Conservation (phyloP, 2,888 invertebrate species). For the Galerucella nymphaeae region DNA sequence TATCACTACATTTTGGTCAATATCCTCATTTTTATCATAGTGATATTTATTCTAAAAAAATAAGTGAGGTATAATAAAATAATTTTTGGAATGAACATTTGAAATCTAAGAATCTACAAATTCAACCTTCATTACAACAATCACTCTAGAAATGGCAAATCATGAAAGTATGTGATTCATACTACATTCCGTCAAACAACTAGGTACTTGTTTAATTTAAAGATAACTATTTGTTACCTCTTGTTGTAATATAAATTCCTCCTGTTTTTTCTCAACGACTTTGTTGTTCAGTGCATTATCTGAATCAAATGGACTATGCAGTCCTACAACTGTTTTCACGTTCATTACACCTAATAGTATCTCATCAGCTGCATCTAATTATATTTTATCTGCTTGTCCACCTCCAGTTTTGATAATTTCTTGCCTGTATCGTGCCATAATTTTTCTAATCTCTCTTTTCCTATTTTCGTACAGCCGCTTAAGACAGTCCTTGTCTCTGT, state of each 20-base stretch:
- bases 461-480: constrained; percentile 7
- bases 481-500: background rate
- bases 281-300: background rate
- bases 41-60: constrained; percentile 4
- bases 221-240: background rate
- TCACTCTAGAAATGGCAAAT: constrained; percentile 2
- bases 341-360: background rate
- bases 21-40: background rate
- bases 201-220: background rate
- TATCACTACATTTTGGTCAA: constrained; percentile 4
- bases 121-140: background rate
- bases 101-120: background rate
- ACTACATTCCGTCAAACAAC: background rate
- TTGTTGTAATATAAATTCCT: constrained; percentile 4
- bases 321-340: background rate
- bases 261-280: background rate
- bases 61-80: background rate
- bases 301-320: constrained; percentile 11
- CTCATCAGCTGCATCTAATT: background rate
- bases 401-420: constrained; percentile 1
- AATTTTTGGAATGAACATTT: background rate
- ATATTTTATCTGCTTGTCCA: background rate
- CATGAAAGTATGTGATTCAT: background rate
- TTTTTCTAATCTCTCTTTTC: constrained; percentile 5
- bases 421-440: background rate